These are phyloP conservation scores for Sinonovacula constricta DNA, from an alignment of 1,140 invertebrate species.

Conservation along the genomic window DNA sequence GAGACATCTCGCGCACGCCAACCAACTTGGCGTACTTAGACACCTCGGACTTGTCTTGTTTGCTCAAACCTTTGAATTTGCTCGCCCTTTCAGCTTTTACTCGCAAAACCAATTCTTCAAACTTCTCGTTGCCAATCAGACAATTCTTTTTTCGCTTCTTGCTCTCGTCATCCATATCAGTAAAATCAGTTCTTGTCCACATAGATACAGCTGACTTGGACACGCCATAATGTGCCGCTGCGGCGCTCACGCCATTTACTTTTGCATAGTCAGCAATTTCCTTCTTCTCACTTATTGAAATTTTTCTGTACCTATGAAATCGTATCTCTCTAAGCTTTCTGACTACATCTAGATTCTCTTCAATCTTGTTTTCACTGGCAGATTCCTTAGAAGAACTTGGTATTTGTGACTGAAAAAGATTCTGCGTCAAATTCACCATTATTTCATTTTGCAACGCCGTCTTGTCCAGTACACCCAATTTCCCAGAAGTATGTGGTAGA, in stretches of 20 bases:
- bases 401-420: neutral
- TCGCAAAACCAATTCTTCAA: slow-evolving; percentile 36
- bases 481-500: too few species aligned
- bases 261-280: slow-evolving; percentile 43
- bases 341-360: slow-evolving; percentile 36
- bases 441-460: neutral
- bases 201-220: slow-evolving; percentile 52
- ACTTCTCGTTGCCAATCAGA: slow-evolving; percentile 47
- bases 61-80: slow-evolving; percentile 43
- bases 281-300: slow-evolving; percentile 28
- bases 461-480: slow-evolving; percentile 16
- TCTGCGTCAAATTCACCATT: slow-evolving; percentile 1
- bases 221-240: slow-evolving; percentile 26
- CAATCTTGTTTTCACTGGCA: neutral
- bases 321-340: slow-evolving; percentile 30
- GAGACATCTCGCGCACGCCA: slow-evolving; percentile 40
- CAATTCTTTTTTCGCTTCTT: slow-evolving; percentile 18
- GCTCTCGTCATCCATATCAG: slow-evolving; percentile 8
- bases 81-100: slow-evolving; percentile 20
- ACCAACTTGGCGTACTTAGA: slow-evolving; percentile 42
- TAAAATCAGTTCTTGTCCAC: slow-evolving; percentile 44
- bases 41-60: slow-evolving; percentile 46
- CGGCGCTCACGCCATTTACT: slow-evolving; percentile 28
- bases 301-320: slow-evolving; percentile 37
- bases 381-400: neutral